These are phyloP conservation scores for Lepidurus packardi DNA, from an alignment of 1,140 invertebrate species.

Conservation along the genomic window DNA sequence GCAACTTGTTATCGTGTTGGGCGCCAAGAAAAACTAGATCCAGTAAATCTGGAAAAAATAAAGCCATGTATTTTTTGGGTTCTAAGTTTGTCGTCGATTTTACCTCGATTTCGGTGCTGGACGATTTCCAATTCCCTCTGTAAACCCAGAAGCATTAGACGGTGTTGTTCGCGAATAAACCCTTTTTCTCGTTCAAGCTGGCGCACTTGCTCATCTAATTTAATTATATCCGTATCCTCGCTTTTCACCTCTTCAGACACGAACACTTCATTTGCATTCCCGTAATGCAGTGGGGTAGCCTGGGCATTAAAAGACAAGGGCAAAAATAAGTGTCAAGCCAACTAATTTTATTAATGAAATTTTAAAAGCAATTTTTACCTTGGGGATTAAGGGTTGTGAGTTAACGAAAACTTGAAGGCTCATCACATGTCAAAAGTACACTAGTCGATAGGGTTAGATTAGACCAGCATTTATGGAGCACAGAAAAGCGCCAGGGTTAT, in stretches of 20 bases:
- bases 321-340: too few relatives aligned
- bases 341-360: not conserved
- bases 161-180: not conserved
- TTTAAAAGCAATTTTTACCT: not conserved
- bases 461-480: not conserved
- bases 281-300: not conserved
- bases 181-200: not conserved
- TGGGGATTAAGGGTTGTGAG: not conserved
- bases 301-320: not conserved
- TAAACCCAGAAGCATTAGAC: not conserved
- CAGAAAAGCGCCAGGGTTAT: not conserved
- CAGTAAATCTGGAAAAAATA: not conserved
- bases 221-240: not conserved
- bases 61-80: not conserved
- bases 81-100: not conserved
- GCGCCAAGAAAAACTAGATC: not conserved
- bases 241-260: not conserved
- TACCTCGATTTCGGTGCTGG: constrained; percentile 8
- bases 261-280: not conserved
- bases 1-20: constrained; percentile 13
- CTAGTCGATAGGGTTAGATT: not conserved
- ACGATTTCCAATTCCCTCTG: not conserved
- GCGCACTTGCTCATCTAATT: not conserved
- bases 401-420: not conserved
- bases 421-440: not conserved